These are phyloP conservation scores for Formicarius rufipectus DNA, from an alignment of 2,113 vertebrate genomes.

Conservation along the genomic window DNA sequence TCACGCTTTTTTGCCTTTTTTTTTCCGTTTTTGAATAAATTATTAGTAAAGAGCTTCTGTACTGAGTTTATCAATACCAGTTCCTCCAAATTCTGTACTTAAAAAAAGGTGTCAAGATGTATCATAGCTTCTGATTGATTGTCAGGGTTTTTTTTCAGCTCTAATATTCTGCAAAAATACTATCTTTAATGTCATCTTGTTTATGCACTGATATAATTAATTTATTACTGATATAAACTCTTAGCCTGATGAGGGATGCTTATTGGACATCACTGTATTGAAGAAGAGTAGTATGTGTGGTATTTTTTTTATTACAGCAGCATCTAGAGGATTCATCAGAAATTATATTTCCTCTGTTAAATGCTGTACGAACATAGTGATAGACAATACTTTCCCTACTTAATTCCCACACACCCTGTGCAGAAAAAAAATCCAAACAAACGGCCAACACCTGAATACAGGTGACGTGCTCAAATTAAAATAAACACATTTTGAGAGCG, in stretches of 20 bases:
- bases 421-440: neutral
- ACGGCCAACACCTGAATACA: neutral
- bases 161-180: neutral
- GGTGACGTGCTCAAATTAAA: neutral
- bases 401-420: too few species aligned
- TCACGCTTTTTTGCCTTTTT: neutral
- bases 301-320: conserved; percentile 54
- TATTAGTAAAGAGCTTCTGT: neutral
- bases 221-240: neutral
- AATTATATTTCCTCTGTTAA: neutral
- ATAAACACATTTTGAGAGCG: neutral
- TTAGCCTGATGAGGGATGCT: neutral
- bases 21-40: neutral
- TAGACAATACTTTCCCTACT: neutral
- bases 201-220: neutral
- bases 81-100: neutral
- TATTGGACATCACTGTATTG: neutral
- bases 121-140: neutral
- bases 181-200: neutral
- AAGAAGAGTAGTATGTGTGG: neutral
- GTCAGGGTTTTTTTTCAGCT: neutral
- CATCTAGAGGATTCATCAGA: conserved; percentile 52
- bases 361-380: neutral
- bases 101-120: neutral
- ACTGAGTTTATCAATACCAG: neutral